Base-by-base conservation (phyloP, 2,888 invertebrate species). In the Vesta saturnalis region DNA sequence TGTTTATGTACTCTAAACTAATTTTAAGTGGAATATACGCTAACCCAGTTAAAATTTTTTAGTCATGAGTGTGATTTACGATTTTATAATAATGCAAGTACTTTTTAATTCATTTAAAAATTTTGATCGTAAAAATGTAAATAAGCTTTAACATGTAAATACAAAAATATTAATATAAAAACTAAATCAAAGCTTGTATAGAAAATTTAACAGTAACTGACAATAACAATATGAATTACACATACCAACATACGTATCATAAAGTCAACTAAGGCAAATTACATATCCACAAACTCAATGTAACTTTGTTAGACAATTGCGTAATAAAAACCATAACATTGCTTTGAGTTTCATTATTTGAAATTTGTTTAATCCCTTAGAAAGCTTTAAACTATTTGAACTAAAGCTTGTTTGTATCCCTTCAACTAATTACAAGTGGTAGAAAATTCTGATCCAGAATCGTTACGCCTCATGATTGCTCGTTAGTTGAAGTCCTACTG, bases 401-500 rank as follows among this genome's bases (percentile, higher is more conserved):
- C 18, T 3, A 54, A 54, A 21, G 14, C 18, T 22, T 3, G 21
- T n/a, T 5, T 10, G 1, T 8, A 43, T 61, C 39, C 30, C 22
- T 47, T 30, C 15, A 21, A 30, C 57, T 52, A 56, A 47, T 55
- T 46, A 23, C 21, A 21, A 63, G 18, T 56, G 46, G 22, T 49
- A 18, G 63, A 54, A 52, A 23, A 30, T 18, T 57, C 49, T 64
- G 49, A 49, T 63, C 57, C 56, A 6, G 35, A 23, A 21, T 54
- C 43, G 64, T 59, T 54, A 59, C 60, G 55, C 21, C 55, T 65
- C 43, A 63, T 60, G 62, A 67, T 60, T 67, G 67, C 63, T 67
- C 67, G 63, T 67, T 67, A 67, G 67, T 16, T 47, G 57, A 59
- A 63, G 59, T 67, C 67, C 22, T 62, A 67, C 61, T 67, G 67